Base-by-base conservation (phyloP, 2,888 invertebrate species). In the Slavum lentiscoides region DNA sequence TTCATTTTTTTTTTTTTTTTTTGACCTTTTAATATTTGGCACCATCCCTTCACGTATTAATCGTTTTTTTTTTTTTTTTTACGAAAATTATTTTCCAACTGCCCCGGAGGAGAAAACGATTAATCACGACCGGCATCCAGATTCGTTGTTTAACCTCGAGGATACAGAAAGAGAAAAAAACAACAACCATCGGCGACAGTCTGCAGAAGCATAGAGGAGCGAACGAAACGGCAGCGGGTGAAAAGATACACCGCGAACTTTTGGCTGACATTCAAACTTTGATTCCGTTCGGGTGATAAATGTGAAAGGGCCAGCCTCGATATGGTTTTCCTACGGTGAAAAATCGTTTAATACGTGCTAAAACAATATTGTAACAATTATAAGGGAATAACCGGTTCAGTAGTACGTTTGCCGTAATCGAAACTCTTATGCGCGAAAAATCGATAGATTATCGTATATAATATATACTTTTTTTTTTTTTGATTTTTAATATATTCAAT, bases 111-210 rank as follows among this genome's bases (percentile, higher is more conserved):
- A 37, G 62, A 61, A 58, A 70, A 58, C 39, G 43, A 80, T 80
- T 80, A 80, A 80, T 80, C 80, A 80, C 55, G 64, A 66, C 72
- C 21, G 19, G 39, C 62, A 64, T 62, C 70, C 77, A 72, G 64
- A 70, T 80, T 80, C 64, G 77, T 70, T 80, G 23, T 72, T 72
- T 66, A 58, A 80, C 55, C 39, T 49, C 49, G 49, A 49, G 15
- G 11, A 49, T 49, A 49, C 39, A 2, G 39, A 23, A 49, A 11
- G 37, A n/a, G 9, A 30, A 62, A 23, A 37, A 74, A 49, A 15
- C n/a, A n/a, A n/a, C n/a, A n/a, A n/a, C n/a, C n/a, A 15, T 30
- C 13, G 49, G 11, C n/a, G 66, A 66, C 11, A 19, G 55, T 2
- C 0, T 8, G 39, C 61, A 17, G 6, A 17, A 11, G 2, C 43